Evolutionary conservation across 2,888 invertebrate species (phyloP), one percentile per base, ranked within the genome.

Genomic region (Ormyrus nitidulus): DNA sequence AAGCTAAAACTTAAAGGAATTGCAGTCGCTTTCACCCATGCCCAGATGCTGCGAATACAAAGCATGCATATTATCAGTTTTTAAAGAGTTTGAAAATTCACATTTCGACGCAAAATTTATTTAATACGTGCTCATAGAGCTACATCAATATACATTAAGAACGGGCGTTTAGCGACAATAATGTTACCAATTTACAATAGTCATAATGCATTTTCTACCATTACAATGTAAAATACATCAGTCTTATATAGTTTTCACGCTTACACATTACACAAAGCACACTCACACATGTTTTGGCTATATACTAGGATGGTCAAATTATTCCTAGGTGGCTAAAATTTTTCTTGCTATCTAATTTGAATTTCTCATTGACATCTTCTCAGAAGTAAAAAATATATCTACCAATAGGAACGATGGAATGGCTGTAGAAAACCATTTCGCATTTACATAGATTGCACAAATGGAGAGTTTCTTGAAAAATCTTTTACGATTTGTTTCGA

Each of bases 1-100:
- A 96, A 94, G 0, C 96, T 96, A 92, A 96, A 95, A 70, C 94
- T 92, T n/a, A 97, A 90, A n/a, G 97, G 96, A 74, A 96, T 92
- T 13, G 94, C 93, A 4, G 95, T 95, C 9, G 95, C 96, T 90
- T 93, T 94, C 79, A 96, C 91, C 95, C 96, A 96, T 74, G 93
- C 93, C 94, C 94, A 93, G 13, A 95, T 87, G 86, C 95, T 95
- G 81, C 56, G 75, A 81, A 81, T 72, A 66, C 13, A 80, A 68
- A 77, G 72, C 11, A 66, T 5, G 59, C 19, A 10, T 13, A 46
- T n/a, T 62, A 69, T 68, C 61, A 54, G 51, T 59, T 61, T 76
- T 59, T 34, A 58, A 9, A 68, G 34, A 19, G 68, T 11, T 34
- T 34, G n/a, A 53, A 77, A 70, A 70, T 56, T 34, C 34, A 5